Conservation (phyloP, 2,888 invertebrate species). For the Campaea margaritaria region DNA sequence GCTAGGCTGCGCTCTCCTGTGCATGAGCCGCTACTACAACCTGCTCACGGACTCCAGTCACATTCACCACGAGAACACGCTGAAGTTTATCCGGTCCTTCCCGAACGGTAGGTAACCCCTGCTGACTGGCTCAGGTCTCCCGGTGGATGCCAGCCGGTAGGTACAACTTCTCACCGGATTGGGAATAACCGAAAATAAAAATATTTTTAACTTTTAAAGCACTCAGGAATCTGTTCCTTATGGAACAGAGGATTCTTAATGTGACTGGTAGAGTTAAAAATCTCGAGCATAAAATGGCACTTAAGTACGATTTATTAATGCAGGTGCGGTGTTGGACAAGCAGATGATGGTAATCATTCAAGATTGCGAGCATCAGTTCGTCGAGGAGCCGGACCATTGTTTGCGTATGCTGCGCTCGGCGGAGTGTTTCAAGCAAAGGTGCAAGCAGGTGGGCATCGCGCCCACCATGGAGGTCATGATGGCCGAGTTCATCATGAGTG, state of each 20-base stretch:
- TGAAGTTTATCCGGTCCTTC: slow-evolving; percentile 72
- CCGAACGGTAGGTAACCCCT: slow-evolving; percentile 73
- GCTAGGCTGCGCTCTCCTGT: slow-evolving; percentile 77
- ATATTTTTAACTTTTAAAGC: too few species aligned
- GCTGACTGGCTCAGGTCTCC: too few species aligned
- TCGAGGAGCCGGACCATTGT: slow-evolving; percentile 66
- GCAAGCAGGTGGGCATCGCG: slow-evolving; percentile 59
- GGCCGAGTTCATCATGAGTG: slow-evolving; percentile 73
- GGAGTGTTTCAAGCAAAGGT: slow-evolving; percentile 70
- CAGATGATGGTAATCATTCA: slow-evolving; percentile 69
- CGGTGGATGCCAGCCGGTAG: too few species aligned
- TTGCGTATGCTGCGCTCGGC: slow-evolving; percentile 71
- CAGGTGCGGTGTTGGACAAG: slow-evolving; percentile 64
- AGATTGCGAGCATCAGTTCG: slow-evolving; percentile 63
- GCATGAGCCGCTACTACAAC: slow-evolving; percentile 76
- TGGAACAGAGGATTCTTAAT: too few species aligned
- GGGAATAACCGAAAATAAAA: too few species aligned
- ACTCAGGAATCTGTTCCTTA: too few species aligned
- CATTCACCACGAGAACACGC: slow-evolving; percentile 77
- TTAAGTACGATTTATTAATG: too few species aligned
- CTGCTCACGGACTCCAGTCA: slow-evolving; percentile 72
- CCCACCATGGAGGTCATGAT: slow-evolving; percentile 72
- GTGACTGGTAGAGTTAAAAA: too few species aligned
- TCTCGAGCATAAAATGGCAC: too few species aligned
- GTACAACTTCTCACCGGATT: too few species aligned